Conservation (phyloP, 2,797 vertebrate species). For the Syncerus caffer region DNA sequence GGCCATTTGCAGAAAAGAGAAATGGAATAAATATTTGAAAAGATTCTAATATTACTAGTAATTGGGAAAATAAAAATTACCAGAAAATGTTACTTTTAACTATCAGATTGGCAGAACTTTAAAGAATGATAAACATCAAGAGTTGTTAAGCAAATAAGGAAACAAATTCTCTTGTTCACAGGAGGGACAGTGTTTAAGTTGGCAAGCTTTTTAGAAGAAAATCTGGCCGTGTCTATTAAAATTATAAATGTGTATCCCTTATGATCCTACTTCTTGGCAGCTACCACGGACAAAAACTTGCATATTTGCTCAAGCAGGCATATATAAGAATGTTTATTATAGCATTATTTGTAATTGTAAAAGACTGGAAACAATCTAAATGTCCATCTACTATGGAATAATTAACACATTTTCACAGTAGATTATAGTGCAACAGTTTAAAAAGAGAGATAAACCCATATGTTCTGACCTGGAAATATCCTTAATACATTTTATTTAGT, state of each 20-base stretch:
- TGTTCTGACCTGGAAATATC: neutral
- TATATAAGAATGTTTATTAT: neutral
- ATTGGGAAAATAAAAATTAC: neutral
- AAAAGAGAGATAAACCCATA: neutral
- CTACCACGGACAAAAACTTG: constrained; percentile 1
- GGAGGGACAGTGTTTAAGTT: constrained; percentile 8
- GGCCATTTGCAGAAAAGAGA: neutral
- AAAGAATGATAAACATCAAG: neutral
- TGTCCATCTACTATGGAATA: neutral
- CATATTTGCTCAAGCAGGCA: constrained; percentile 19
- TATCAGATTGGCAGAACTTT: neutral
- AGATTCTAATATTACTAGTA: neutral
- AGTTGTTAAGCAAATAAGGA: neutral
- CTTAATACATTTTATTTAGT: neutral
- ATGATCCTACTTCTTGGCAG: neutral
- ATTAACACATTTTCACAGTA: neutral
- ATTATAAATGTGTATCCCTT: constrained; percentile 21
- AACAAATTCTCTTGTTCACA: neutral
- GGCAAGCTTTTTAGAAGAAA: neutral
- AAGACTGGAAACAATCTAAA: neutral
- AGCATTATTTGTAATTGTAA: constrained; percentile 17
- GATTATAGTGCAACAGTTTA: neutral
- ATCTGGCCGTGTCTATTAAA: constrained; percentile 11
- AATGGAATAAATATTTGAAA: constrained; percentile 1
- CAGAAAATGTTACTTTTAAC: neutral